These are phyloP conservation scores for Apocrypta bakeri DNA, from an alignment of 1,140 invertebrate species.

Conservation along the genomic window DNA sequence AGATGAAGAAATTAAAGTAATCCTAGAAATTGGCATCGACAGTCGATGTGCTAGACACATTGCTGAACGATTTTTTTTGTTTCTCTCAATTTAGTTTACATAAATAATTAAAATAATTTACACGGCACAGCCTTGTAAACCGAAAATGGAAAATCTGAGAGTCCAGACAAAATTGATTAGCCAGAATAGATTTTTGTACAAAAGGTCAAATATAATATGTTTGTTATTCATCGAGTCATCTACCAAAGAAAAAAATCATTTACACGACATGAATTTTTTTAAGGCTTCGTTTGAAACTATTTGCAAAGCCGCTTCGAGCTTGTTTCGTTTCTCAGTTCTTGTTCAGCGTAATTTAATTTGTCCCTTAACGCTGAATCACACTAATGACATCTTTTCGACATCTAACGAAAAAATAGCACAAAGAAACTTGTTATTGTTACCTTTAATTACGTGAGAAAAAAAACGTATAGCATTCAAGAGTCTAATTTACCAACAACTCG, in stretches of 20 bases:
- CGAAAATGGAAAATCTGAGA: slow-evolving; percentile 17
- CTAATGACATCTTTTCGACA: not conserved
- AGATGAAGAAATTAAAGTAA: slow-evolving; percentile 52
- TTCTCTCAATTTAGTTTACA: slow-evolving; percentile 50
- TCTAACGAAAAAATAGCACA: not conserved
- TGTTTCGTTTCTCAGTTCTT: slow-evolving; percentile 8
- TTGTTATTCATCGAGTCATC: slow-evolving; percentile 18
- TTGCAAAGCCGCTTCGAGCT: slow-evolving; percentile 1
- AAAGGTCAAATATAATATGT: slow-evolving; percentile 42
- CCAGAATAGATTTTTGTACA: slow-evolving; percentile 40
- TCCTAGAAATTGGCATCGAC: slow-evolving; percentile 28
- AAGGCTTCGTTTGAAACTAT: slow-evolving; percentile 34
- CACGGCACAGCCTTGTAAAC: slow-evolving; percentile 40
- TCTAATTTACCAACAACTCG: not conserved
- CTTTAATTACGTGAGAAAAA: slow-evolving; percentile 6
- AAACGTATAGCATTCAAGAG: not conserved
- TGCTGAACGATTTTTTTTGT: slow-evolving; percentile 51
- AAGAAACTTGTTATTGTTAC: too few relatives aligned
- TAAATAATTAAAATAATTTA: slow-evolving; percentile 51
- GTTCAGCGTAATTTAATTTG: not conserved
- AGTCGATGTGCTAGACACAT: slow-evolving; percentile 40
- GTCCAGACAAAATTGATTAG: slow-evolving; percentile 21
- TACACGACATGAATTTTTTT: not conserved
- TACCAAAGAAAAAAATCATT: slow-evolving; percentile 34
- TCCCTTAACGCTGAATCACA: not conserved